Evolutionary conservation across 2,888 invertebrate genomes (phyloP), one percentile per base, ranked within the genome.

Genomic region (Stenurella melanura): DNA sequence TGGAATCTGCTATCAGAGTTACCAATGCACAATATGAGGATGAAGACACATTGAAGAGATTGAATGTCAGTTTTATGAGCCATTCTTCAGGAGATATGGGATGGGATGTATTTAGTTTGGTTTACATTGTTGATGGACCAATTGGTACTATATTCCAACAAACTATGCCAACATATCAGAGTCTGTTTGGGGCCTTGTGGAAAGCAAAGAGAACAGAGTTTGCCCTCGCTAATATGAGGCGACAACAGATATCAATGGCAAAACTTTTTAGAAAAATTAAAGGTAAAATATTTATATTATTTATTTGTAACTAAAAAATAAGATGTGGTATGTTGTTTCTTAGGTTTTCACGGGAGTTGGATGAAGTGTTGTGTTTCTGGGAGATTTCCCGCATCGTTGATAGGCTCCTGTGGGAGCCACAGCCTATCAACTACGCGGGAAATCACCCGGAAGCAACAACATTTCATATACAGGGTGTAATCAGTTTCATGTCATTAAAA

Each of bases 21-120:
- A 98, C 98, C 15, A 98, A 97, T 90, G 97, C 98, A 15, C 97
- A 98, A 90, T 96, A 94, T 89, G 98, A 98, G 87, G 96, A 97
- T 87, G 93, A 94, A 54, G 98, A 98, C 88, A 96, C 98, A 68
- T 91, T 98, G 15, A 94, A 95, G 83, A 91, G 98, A 18, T 90
- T 99, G 42, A 97, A 97, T 89, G 96, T 98, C 72, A 92, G 86
- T 75, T 86, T 89, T 75, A 87, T 89, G 87, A 87, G 87, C 73
- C 86, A 86, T 75, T 89, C 89, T 4, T 83, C 92, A 70, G 94
- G 95, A 70, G 97, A 97, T 89, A 93, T 92, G 76, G 97, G 97
- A 4, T 81, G 82, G 82, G 97, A 97, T 89, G 95, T 97, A 70
- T 97, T 97, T 90, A 94, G 94, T 83, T 91, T 97, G 63, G 94